Evolutionary conservation across 2,888 invertebrate genomes (phyloP).

Genomic region (Cephalotes varians): DNA sequence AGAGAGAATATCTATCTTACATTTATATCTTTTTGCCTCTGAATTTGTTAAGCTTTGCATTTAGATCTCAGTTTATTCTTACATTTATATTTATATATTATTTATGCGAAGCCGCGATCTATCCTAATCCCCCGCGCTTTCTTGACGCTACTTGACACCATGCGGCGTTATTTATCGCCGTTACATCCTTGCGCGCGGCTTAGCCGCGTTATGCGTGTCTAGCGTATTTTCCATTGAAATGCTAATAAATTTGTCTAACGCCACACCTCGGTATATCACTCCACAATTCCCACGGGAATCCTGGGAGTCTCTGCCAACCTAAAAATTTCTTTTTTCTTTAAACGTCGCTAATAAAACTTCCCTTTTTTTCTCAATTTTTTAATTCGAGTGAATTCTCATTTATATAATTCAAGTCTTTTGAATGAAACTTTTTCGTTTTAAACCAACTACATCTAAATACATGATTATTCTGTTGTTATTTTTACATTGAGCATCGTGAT

Average conservation of each 20-base stretch:
- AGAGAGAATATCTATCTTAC: not conserved
- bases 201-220: conserved; percentile 34
- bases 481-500: not conserved
- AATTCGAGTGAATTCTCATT: not conserved
- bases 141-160: too few species aligned
- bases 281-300: conserved; percentile 56
- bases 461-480: not conserved
- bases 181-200: conserved; percentile 24
- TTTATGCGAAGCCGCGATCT: not conserved
- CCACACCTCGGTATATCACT: conserved; percentile 61
- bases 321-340: conserved; percentile 19
- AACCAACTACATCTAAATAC: not conserved
- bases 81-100: not conserved
- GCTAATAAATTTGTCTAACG: conserved; percentile 67
- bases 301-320: not conserved
- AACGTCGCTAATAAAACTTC: conserved; percentile 6
- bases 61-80: not conserved
- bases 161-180: conserved; percentile 60
- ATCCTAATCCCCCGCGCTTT: conserved; percentile 10
- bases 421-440: not conserved
- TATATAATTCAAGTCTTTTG: not conserved
- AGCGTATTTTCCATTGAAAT: conserved; percentile 65
- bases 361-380: not conserved
- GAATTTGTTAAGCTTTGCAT: not conserved
- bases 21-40: not conserved